A percentile compares a stretch with the other conserved stretches of the same genome.
These are phyloP conservation scores for Archegozetes longisetosus DNA, from an alignment of 1,140 invertebrate species.

Conservation along the genomic window DNA sequence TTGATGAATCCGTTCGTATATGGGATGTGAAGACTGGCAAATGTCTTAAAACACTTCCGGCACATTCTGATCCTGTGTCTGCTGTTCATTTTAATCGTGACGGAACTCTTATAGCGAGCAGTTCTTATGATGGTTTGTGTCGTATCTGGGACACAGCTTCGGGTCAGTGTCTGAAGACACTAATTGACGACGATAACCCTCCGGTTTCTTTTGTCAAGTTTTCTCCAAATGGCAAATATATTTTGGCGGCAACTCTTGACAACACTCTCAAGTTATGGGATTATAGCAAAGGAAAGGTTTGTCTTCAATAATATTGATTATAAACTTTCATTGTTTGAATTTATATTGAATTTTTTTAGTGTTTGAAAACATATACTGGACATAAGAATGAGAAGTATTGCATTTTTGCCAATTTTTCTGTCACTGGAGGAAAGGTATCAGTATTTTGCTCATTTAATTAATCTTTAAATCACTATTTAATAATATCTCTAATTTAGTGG, in stretches of 20 bases:
- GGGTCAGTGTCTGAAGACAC: slow-evolving; percentile 95
- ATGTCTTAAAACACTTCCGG: slow-evolving; percentile 94
- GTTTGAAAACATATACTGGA: slow-evolving; percentile 91
- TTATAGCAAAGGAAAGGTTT: slow-evolving; percentile 68
- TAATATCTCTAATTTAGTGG: slow-evolving; percentile 57
- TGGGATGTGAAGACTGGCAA: slow-evolving; percentile 99
- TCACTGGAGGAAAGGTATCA: slow-evolving; percentile 89
- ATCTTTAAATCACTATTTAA: slow-evolving; percentile 3
- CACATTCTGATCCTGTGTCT: slow-evolving; percentile 98
- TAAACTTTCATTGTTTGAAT: not conserved
- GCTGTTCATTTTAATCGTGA: slow-evolving; percentile 95
- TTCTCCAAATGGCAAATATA: slow-evolving; percentile 99
- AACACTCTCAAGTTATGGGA: slow-evolving; percentile 99
- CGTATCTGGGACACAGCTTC: slow-evolving; percentile 99
- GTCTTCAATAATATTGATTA: slow-evolving; percentile 10
- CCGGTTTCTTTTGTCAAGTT: slow-evolving; percentile 99
- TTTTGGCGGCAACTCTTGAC: slow-evolving; percentile 91
- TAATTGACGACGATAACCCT: slow-evolving; percentile 67
- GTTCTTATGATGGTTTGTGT: slow-evolving; percentile 97
- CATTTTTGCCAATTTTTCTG: slow-evolving; percentile 99
- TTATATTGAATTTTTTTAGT: slow-evolving; percentile 30
- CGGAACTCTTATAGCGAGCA: slow-evolving; percentile 93
- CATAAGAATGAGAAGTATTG: slow-evolving; percentile 99
- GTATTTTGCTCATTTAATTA: not conserved
- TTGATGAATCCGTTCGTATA: slow-evolving; percentile 97